Conservation (phyloP, 1,140 invertebrate species). For the Bombus superbus region DNA sequence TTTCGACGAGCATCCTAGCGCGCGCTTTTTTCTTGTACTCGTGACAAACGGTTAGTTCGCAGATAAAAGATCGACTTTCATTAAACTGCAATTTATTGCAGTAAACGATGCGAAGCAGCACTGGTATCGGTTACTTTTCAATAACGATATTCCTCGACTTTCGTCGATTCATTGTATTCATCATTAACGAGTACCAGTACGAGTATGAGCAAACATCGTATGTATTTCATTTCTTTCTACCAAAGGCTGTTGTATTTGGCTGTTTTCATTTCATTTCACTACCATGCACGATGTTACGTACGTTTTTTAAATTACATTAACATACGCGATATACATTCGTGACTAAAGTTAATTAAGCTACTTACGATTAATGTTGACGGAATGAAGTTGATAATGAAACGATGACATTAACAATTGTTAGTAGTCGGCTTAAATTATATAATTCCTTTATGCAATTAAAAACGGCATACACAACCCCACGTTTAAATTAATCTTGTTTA, state of each 20-base stretch:
- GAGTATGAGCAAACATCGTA: no score
- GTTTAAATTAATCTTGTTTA: not conserved
- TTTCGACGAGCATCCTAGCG: no score
- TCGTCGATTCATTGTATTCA: not conserved
- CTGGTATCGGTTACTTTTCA: constrained; percentile 1
- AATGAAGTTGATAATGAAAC: not conserved
- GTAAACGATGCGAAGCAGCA: no score
- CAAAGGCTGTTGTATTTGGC: not conserved
- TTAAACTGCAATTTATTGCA: constrained; percentile 29
- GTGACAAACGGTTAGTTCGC: not conserved
- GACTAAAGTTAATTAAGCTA: not conserved
- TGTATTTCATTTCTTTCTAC: not conserved
- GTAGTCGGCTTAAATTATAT: not conserved
- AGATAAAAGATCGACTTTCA: constrained; percentile 25
- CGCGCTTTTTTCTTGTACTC: not conserved
- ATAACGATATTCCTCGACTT: not conserved
- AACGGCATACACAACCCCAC: no score
- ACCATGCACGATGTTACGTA: no score
- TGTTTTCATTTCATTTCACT: not conserved
- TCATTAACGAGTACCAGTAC: not conserved
- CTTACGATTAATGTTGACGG: not conserved
- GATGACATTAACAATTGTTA: not conserved
- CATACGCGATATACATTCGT: not conserved
- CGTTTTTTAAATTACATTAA: not conserved
- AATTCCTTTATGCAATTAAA: not conserved